Evolutionary conservation across 2,113 vertebrate species (phyloP), one percentile per base, ranked within the genome.

Genomic region (Pandion haliaetus): DNA sequence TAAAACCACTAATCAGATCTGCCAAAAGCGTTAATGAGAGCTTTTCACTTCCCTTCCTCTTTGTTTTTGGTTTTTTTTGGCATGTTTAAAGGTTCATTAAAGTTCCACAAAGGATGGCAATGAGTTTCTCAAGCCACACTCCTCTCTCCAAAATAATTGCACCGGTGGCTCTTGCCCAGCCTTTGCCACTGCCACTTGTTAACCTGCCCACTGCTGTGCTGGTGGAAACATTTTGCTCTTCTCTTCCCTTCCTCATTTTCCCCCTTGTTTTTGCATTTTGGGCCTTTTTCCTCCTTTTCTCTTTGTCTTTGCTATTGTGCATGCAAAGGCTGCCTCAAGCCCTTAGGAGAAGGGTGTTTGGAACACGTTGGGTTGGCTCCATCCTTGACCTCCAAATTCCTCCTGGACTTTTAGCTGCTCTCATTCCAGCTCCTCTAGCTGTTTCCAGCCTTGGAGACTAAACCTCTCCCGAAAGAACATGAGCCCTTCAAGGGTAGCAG

Each of bases 11-110:
- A 91, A 97, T 97, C 96, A 95, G 77, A 96, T 84, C 95, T 97
- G 98, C 97, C 97, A 97, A 83, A 94, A 96, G 38, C 86, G 45
- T 97, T 95, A 88, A 95, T 89, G 92, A 97, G 94, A 69, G 72
- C 82, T 97, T 97, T 97, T 76, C 73, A 90, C 29, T 59, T 38
- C 16, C 87, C n/a, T 95, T 95, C 88, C 91, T 54, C 94, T 96
- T 94, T 61, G 38, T 3, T 38, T 17, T 49, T 44, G 14, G 42
- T 50, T 47, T 49, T 36, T 86, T 62, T 65, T 92, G 88, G 86
- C 13, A 0, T 36, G 52, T 95, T 97, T 78, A 77, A 96, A 97
- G 93, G 92, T 95, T 98, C 96, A 84, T 97, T 97, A 97, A 95
- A 91, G 94, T 88, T 40, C 81, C 9, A 16, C 54, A 44, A 71